Conservation (phyloP, 2,797 vertebrate species). For the Coccyzus lansbergi region DNA sequence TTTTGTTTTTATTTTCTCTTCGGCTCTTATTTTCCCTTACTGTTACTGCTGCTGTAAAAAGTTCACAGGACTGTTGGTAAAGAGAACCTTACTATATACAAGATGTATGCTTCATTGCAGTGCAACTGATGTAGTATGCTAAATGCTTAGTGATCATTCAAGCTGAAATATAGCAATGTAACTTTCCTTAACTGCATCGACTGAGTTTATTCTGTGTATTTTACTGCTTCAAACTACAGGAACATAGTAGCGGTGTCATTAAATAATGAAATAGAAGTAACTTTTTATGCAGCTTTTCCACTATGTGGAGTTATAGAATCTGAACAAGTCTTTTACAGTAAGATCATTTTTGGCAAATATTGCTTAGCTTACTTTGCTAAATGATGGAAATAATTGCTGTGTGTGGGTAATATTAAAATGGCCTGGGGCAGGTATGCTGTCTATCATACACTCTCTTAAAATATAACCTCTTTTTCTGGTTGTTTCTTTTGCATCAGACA, state of each 20-base stretch:
- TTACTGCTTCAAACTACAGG: neutral
- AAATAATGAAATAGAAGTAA: neutral
- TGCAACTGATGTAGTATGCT: neutral
- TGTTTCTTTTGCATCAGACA: neutral
- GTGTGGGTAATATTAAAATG: neutral
- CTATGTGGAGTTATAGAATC: neutral
- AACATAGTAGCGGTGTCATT: neutral
- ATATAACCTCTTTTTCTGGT: neutral
- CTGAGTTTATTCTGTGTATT: neutral
- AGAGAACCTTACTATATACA: neutral
- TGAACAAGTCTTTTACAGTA: neutral
- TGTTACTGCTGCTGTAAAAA: neutral
- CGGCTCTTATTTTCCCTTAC: neutral
- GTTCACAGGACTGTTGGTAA: neutral
- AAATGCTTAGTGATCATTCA: neutral
- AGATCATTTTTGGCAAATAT: neutral
- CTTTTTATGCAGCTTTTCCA: neutral
- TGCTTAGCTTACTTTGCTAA: neutral
- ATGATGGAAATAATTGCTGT: neutral
- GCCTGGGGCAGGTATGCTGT: neutral
- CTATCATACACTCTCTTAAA: neutral
- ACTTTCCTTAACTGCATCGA: neutral
- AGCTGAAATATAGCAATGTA: neutral
- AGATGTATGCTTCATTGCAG: neutral
- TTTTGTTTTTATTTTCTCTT: neutral